Percentiles rank a stretch among this genome's conserved stretches.
phyloP scores from a whole-genome alignment of 2,888 invertebrate species.

The Gandaritis pyraliata region DNA sequence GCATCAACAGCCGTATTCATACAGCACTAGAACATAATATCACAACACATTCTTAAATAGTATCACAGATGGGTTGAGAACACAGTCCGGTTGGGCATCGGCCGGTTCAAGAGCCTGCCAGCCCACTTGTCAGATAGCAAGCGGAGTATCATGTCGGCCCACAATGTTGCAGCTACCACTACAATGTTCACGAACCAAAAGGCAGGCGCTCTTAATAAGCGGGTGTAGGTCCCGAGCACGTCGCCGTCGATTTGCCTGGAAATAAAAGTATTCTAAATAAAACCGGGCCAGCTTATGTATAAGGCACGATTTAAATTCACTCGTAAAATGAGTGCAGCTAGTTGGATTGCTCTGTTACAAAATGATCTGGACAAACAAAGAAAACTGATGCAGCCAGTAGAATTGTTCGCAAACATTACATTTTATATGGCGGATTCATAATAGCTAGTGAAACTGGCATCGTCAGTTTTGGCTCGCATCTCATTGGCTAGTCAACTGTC shows the following conservation, averaged over 20 bases:
- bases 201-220: conserved; percentile 81
- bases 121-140: conserved; percentile 58
- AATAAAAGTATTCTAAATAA: conserved; percentile 16
- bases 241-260: conserved; percentile 76
- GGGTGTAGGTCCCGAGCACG: conserved; percentile 85
- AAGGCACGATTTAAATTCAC: no score
- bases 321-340: no score
- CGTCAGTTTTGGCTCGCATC: no score
- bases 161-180: conserved; percentile 75
- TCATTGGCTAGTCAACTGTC: no score
- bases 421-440: no score
- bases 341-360: no score
- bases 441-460: no score
- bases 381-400: conserved; percentile 4
- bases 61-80: conserved; percentile 58
- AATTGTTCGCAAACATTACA: no score
- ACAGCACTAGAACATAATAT: not conserved
- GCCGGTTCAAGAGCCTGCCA: conserved; percentile 14
- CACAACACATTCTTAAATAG: not conserved
- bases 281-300: no score
- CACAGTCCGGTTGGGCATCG: conserved; percentile 30
- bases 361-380: no score
- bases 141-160: conserved; percentile 80
- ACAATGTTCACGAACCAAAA: conserved; percentile 85
- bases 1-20: not conserved